Conservation (phyloP, 2,113 vertebrate species). For the Perca fluviatilis region DNA sequence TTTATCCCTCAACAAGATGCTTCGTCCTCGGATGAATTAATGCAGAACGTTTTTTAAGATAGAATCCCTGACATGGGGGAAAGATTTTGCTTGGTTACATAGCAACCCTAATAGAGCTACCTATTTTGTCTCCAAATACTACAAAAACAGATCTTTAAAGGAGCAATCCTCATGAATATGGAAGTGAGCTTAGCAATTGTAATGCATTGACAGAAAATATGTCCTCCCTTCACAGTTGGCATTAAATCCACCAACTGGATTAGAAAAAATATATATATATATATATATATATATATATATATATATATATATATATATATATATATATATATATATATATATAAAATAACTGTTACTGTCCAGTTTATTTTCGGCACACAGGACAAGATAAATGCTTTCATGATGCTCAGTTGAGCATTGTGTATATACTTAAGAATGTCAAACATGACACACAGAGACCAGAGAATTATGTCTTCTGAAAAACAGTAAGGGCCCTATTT, state of each 20-base stretch:
- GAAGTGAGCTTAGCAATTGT: conserved; percentile 15
- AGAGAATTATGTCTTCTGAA: neutral
- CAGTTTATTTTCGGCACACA: conserved; percentile 48
- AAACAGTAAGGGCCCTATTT: neutral
- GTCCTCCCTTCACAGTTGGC: conserved; percentile 29
- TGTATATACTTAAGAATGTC: conserved; percentile 2
- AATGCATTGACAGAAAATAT: conserved; percentile 22
- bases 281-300: too few relatives aligned
- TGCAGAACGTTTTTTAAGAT: conserved; percentile 32
- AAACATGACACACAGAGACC: neutral
- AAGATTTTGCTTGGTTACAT: conserved; percentile 19
- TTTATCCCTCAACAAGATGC: conserved; percentile 43
- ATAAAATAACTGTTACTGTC: neutral
- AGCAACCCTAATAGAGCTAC: conserved; percentile 36
- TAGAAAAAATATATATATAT: too few relatives aligned
- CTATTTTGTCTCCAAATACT: conserved; percentile 16
- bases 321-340: too few relatives aligned
- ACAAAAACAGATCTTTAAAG: conserved; percentile 5
- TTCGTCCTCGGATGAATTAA: conserved; percentile 33
- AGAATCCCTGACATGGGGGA: neutral
- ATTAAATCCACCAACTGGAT: conserved; percentile 53
- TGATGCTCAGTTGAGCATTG: neutral
- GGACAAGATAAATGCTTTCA: neutral
- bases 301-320: too few relatives aligned
- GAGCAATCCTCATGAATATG: conserved; percentile 10